phyloP scores from a whole-genome alignment of 2,113 vertebrate species.

The Mionectes macconnelli region DNA sequence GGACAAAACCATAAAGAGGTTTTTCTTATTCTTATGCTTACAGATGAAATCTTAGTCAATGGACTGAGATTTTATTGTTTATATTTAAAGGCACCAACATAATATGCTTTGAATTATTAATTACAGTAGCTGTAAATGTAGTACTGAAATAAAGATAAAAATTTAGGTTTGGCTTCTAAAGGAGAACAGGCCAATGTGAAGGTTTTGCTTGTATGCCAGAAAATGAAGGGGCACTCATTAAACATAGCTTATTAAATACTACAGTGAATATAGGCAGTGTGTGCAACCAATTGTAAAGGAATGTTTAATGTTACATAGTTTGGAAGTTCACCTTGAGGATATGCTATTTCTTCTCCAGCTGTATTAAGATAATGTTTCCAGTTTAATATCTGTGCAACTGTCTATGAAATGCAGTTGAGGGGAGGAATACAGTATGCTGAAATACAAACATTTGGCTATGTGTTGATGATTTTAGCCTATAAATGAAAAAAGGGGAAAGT shows the following conservation, averaged over 20 bases:
- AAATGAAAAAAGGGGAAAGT: not conserved
- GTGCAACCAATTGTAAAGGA: rapidly evolving
- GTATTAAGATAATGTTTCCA: not conserved
- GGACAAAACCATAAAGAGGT: not conserved
- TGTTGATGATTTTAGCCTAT: not conserved
- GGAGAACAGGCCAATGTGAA: not conserved
- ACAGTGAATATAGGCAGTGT: not conserved
- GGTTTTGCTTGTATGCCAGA: not conserved
- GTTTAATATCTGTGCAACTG: not conserved
- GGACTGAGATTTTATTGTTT: not conserved
- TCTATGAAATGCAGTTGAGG: not conserved
- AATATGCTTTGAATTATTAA: not conserved
- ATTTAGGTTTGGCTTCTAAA: not conserved
- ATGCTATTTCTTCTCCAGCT: not conserved
- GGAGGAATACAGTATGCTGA: not conserved
- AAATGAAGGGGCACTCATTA: not conserved
- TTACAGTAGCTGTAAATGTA: not conserved
- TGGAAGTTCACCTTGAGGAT: not conserved
- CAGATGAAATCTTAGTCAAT: not conserved
- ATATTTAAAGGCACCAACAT: not conserved
- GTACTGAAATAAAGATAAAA: not conserved
- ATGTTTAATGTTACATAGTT: not conserved
- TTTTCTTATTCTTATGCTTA: not conserved
- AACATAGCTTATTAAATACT: not conserved
- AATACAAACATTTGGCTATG: not conserved